Evolutionary conservation across 2,888 invertebrate genomes (phyloP).

Genomic region (Nymphalis urticae): DNA sequence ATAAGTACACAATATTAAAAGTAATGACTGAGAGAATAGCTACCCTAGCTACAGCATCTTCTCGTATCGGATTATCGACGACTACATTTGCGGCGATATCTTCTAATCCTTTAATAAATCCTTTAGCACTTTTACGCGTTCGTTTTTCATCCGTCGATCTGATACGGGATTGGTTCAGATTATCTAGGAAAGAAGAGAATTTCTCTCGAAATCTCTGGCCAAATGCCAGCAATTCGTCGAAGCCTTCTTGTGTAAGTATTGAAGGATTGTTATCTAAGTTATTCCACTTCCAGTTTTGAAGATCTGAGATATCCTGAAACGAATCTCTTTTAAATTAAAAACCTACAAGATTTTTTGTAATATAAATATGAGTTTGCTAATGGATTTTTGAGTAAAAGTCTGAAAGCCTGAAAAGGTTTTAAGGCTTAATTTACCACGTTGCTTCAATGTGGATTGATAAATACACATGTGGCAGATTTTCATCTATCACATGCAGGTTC

Average conservation of each 20-base stretch:
- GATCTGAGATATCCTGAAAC: constrained; percentile 79
- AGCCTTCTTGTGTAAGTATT: constrained; percentile 71
- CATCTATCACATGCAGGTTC: too few relatives aligned
- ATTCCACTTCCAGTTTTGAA: constrained; percentile 83
- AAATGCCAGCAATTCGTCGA: constrained; percentile 81
- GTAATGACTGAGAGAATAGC: neutral
- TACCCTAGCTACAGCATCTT: constrained; percentile 33
- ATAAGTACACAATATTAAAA: too few relatives aligned
- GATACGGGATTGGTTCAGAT: constrained; percentile 51
- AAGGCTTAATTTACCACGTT: too few relatives aligned
- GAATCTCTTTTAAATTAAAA: neutral
- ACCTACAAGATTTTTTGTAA: too few relatives aligned
- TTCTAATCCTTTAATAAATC: constrained; percentile 72
- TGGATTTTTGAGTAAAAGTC: too few relatives aligned
- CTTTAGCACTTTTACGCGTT: constrained; percentile 75
- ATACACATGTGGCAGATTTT: too few relatives aligned
- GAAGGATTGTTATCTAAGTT: constrained; percentile 73
- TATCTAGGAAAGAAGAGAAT: constrained; percentile 53
- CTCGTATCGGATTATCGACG: constrained; percentile 21
- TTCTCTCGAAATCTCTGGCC: constrained; percentile 49
- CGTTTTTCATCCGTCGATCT: constrained; percentile 76
- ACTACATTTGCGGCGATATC: constrained; percentile 18
- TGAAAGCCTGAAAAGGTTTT: too few relatives aligned
- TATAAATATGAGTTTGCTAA: too few relatives aligned
- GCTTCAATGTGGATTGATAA: too few relatives aligned